Evolutionary conservation across 2,113 vertebrate genomes (phyloP).

Genomic region (Colinus virginianus): DNA sequence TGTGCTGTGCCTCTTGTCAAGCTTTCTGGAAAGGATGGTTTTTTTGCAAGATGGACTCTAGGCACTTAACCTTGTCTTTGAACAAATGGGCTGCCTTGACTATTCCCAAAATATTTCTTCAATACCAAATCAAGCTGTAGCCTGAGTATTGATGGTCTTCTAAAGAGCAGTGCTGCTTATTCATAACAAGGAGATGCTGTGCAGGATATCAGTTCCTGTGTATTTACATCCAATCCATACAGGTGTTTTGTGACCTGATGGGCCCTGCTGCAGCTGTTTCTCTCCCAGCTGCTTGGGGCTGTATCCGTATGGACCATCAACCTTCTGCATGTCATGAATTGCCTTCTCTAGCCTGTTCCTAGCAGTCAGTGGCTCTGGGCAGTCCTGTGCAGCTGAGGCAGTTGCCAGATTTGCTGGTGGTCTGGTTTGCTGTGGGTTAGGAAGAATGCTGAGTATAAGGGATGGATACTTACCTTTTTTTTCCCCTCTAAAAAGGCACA

Average conservation of each 20-base stretch:
- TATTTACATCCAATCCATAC: background rate
- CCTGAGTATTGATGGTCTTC: background rate
- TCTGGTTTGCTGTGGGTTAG: background rate
- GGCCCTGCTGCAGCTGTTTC: background rate
- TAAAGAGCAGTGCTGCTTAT: background rate
- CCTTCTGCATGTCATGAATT: background rate
- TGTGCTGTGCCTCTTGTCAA: background rate
- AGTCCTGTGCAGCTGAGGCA: background rate
- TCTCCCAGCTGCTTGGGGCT: background rate
- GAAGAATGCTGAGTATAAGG: background rate
- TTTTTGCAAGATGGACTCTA: background rate
- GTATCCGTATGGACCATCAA: background rate
- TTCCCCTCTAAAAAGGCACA: background rate
- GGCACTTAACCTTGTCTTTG: background rate
- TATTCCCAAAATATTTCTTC: background rate
- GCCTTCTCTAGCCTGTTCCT: background rate
- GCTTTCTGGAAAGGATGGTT: background rate
- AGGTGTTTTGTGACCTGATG: background rate
- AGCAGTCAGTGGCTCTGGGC: background rate
- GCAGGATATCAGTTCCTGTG: background rate
- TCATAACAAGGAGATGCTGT: background rate
- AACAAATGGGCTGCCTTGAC: background rate
- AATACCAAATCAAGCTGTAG: background rate
- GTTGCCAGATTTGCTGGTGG: conserved; percentile 2
- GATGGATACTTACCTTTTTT: background rate